Evolutionary conservation across 2,888 invertebrate genomes (phyloP), one percentile per base, ranked within the genome.

Genomic region (Apamea monoglypha): DNA sequence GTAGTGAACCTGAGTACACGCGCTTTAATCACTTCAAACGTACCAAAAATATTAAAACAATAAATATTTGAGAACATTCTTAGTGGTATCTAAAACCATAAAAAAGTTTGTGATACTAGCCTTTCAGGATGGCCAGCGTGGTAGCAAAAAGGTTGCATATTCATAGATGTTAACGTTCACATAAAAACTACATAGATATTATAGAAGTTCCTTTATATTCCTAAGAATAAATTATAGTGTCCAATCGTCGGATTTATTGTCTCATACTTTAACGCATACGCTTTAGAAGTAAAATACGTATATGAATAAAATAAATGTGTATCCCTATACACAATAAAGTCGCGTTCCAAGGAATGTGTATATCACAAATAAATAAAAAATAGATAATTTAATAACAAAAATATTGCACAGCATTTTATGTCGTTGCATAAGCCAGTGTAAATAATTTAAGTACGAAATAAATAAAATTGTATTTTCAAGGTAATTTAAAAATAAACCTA

Each of bases 351-450:
- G 89, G 88, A 88, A 88, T 88, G 89, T 88, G 75, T 79, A 68
- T 61, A 81, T 85, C 61, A 82, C 77, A 66, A 69, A 87, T 73
- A 78, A 87, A 78, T 76, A 74, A 77, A 74, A 67, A 50, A 81
- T 53, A 74, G 7, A 78, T 75, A 61, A 85, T 78, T 76, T 61
- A 86, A 77, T 75, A 71, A 81, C 50, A 81, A 84, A 88, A 79
- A 89, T 88, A 88, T 88, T 88, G 89, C 89, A 88, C 88, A 82
- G 47, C 25, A 75, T 83, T 81, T 32, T 75, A 78, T 76, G 44
- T 83, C 59, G 59, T 77, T 82, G 81, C 74, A 89, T 74, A 83
- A 85, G 74, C 56, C 70, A 74, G 44, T 63, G 47, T 79, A 72
- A 76, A 83, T 4, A 74, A 82, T 75, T 82, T 80, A 80, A 87